These are phyloP conservation scores for Poeciliopsis presidionis DNA, from an alignment of 2,797 vertebrate genomes.

Conservation along the genomic window DNA sequence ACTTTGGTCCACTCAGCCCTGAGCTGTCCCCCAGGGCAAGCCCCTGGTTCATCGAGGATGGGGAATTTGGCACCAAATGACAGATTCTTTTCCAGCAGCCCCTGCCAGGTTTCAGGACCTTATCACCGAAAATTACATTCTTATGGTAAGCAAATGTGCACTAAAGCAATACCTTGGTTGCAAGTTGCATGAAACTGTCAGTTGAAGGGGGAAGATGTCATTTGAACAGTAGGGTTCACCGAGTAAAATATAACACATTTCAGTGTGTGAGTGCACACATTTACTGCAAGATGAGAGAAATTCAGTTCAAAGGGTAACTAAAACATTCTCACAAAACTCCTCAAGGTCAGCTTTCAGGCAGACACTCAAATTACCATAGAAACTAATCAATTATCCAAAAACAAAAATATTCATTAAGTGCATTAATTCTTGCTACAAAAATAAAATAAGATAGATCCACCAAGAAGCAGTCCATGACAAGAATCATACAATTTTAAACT, in stretches of 20 bases:
- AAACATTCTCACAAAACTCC: slow-evolving; percentile 62
- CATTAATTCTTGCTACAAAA: slow-evolving; percentile 2
- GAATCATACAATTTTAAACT: neutral
- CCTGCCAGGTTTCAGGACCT: slow-evolving; percentile 81
- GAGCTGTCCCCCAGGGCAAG: slow-evolving; percentile 78
- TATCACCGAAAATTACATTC: slow-evolving; percentile 84
- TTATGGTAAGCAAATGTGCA: slow-evolving; percentile 83
- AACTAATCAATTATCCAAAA: slow-evolving; percentile 45
- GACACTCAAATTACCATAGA: slow-evolving; percentile 58
- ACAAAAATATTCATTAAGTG: slow-evolving; percentile 23
- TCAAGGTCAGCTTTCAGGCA: slow-evolving; percentile 69
- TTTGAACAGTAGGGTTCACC: slow-evolving; percentile 63
- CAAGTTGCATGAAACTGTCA: slow-evolving; percentile 76
- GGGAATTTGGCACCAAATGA: slow-evolving; percentile 79
- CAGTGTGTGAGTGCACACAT: slow-evolving; percentile 4
- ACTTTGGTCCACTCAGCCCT: slow-evolving; percentile 81
- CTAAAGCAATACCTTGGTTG: slow-evolving; percentile 75
- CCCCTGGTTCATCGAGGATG: slow-evolving; percentile 80
- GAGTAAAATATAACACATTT: slow-evolving; percentile 58
- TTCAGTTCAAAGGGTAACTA: slow-evolving; percentile 62
- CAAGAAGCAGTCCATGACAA: neutral
- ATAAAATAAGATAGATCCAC: neutral
- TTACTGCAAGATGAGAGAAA: slow-evolving; percentile 22
- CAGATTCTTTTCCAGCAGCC: slow-evolving; percentile 53
- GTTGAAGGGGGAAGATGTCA: slow-evolving; percentile 66